Base-by-base conservation (phyloP, 2,113 vertebrate genomes). In the Silurus glanis region DNA sequence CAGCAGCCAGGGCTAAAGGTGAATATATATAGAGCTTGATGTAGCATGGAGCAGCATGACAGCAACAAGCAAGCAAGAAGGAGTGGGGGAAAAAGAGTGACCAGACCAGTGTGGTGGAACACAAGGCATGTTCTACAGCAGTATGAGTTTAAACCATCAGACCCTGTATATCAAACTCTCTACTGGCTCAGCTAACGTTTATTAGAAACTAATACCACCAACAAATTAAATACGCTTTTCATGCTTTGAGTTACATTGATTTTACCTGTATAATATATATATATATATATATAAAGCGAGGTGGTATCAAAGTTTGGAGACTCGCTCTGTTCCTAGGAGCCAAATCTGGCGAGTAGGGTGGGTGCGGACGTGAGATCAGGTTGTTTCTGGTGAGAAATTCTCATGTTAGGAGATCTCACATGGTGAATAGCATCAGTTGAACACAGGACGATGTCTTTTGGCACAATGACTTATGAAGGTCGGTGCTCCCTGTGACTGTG, bases 41-140 rank as follows among this genome's bases (percentile, higher is more conserved):
- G 37, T 37, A 13, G 61, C 55, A 49, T 85, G 81, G 59, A 71
- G 67, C 71, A 45, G 61, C 58, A n/a, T 78, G 87, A 80, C n/a
- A 81, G 25, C 28, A 80, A 78, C 72, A 74, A 37, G 88, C 80
- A 87, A 89, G 86, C 83, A 80, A 91, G 88, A 85, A 89, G 86
- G 76, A 89, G 74, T 85, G 89, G 90, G 89, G 90, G 91, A 90
- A 28, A 19, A 28, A 25, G 37, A 82, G 91, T 80, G 69, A 84
- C 13, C 85, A 91, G 88, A 21, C 85, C 90, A 87, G 75, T 61
- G 78, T 69, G 87, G 7, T 56, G 55, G 53, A 56, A 72, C 1
- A 37, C 47, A 75, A 80, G 72, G 87, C 89, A 83, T 7, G 28
- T 51, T 51, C 72, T 76, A 78, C 10, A 21, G 25, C 25, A 83